Conservation (phyloP, 2,797 vertebrate species). For the Rhynchonycteris naso region DNA sequence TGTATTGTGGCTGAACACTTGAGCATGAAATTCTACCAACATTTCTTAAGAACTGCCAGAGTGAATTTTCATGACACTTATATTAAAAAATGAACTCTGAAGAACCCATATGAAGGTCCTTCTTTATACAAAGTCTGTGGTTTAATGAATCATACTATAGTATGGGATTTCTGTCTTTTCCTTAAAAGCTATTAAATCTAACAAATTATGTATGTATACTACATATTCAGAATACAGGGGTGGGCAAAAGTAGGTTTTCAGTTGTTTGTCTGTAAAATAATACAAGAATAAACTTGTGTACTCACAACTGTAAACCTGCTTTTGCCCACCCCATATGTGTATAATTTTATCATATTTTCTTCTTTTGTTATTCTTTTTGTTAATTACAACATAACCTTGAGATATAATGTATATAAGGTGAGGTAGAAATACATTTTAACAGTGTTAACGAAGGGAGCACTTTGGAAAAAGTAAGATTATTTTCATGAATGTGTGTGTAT, state of each 20-base stretch:
- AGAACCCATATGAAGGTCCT: neutral
- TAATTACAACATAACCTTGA: neutral
- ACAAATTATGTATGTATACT: neutral
- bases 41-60: neutral
- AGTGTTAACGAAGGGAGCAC: neutral
- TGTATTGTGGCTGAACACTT: neutral
- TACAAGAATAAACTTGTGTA: too few species aligned
- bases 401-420: neutral
- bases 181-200: neutral
- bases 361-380: neutral
- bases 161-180: neutral
- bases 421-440: neutral
- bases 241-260: too few species aligned
- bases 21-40: neutral
- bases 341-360: neutral
- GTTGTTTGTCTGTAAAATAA: too few species aligned
- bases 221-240: neutral
- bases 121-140: neutral
- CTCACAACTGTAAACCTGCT: too few species aligned
- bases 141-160: neutral
- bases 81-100: neutral
- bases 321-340: neutral
- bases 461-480: constrained; percentile 7
- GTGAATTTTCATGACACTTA: neutral
- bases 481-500: neutral